These are phyloP conservation scores for Ditula angustiorana DNA, from an alignment of 2,888 invertebrate genomes.

Conservation along the genomic window DNA sequence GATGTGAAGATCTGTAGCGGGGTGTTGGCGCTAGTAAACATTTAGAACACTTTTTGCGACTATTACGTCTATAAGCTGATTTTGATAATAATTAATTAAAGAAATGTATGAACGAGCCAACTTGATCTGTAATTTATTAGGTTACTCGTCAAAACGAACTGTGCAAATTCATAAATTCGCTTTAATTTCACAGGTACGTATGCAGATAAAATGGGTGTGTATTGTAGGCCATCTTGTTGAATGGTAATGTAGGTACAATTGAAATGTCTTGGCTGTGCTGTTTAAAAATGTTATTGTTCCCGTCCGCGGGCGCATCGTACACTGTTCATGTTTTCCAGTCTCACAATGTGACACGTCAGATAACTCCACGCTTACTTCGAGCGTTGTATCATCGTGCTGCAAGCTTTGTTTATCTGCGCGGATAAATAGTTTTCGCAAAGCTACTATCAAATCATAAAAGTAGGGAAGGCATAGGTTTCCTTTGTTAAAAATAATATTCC, in stretches of 20 bases:
- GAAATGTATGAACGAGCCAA: too few species aligned
- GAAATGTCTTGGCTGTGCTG: slow-evolving; percentile 58
- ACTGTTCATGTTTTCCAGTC: slow-evolving; percentile 64
- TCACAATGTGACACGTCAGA: slow-evolving; percentile 63
- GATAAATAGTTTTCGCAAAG: background rate
- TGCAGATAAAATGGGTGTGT: slow-evolving; percentile 46
- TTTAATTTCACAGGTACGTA: slow-evolving; percentile 61
- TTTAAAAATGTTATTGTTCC: slow-evolving; percentile 72
- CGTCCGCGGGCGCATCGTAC: slow-evolving; percentile 57
- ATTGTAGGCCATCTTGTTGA: slow-evolving; percentile 49
- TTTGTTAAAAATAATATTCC: too few species aligned
- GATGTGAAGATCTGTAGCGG: too few species aligned
- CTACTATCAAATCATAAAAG: too few species aligned
- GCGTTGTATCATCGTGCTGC: slow-evolving; percentile 57
- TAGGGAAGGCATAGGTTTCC: too few species aligned
- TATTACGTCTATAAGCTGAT: too few species aligned
- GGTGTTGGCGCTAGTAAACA: background rate
- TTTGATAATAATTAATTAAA: too few species aligned
- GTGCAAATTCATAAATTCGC: too few species aligned
- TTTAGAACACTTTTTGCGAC: slow-evolving; percentile 15
- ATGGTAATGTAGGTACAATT: slow-evolving; percentile 58
- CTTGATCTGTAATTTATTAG: background rate
- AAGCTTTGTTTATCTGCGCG: slow-evolving; percentile 43
- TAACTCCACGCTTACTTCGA: slow-evolving; percentile 56
- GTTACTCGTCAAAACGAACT: too few species aligned